These are phyloP conservation scores for Apodemia hepburni DNA, from an alignment of 2,888 invertebrate genomes.

Conservation along the genomic window DNA sequence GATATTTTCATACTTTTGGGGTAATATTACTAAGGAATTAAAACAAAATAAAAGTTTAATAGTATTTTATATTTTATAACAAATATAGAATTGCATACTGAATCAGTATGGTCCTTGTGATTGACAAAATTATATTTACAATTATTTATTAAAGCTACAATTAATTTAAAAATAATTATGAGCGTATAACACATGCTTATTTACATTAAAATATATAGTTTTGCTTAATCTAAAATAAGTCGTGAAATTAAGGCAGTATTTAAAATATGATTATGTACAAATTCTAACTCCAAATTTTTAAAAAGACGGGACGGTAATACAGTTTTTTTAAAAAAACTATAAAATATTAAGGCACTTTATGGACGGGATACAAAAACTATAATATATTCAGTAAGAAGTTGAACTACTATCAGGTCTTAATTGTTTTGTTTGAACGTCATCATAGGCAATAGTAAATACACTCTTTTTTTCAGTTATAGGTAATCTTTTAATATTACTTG, in stretches of 20 bases:
- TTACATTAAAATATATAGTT: conserved; percentile 47
- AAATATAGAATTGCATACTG: conserved; percentile 72
- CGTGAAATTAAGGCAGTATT: conserved; percentile 66
- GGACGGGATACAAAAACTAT: conserved; percentile 40
- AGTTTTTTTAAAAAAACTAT: conserved; percentile 26
- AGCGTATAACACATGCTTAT: conserved; percentile 39
- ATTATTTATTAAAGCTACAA: conserved; percentile 54
- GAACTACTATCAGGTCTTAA: conserved; percentile 89
- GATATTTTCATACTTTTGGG: too few species aligned
- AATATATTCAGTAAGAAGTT: conserved; percentile 76
- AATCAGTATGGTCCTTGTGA: conserved; percentile 54
- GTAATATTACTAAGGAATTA: background rate
- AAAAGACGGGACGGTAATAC: conserved; percentile 33
- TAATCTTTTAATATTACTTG: conserved; percentile 81
- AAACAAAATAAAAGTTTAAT: conserved; percentile 32
- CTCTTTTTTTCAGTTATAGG: conserved; percentile 93
- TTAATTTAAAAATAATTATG: conserved; percentile 57
- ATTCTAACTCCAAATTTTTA: conserved; percentile 20
- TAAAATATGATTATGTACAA: conserved; percentile 31
- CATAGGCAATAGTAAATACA: conserved; percentile 95
- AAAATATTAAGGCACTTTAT: conserved; percentile 35
- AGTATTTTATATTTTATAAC: conserved; percentile 73
- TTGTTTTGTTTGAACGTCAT: conserved; percentile 92
- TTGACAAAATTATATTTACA: conserved; percentile 65
- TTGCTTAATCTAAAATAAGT: conserved; percentile 43